Evolutionary conservation across 30 jellyfish, hydroid and myxozoan genomes (phyloP), one percentile per base, ranked within the genome.

Genomic region (Cassiopea andromeda): DNA sequence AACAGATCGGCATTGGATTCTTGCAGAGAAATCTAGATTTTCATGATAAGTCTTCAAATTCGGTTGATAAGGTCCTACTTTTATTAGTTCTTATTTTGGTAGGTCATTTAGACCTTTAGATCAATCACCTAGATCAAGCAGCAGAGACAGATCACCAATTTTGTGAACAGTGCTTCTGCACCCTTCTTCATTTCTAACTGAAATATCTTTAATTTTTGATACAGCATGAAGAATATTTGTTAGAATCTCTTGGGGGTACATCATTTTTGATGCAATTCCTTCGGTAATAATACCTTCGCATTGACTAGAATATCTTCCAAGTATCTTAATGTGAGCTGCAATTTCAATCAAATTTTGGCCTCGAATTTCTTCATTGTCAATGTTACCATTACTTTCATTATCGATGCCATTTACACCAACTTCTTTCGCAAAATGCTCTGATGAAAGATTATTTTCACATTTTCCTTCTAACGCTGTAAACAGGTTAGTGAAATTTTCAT

Each of bases 61-160:
- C 27, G 93, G 87, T 74, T 74, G 93, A 69, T 73, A 16, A 16
- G 93, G 88, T n/a, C 93, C 93, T 16, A 47, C 45, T 54, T 75
- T 69, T 10, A 85, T 73, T 70, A 85, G 48, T 10, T 18, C 0
- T 54, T 74, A 48, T 76, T 74, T 72, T 67, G 49, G 81, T 9
- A n/a, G 19, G 7, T 82, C 38, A 43, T 27, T 72, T 27, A 66
- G 75, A 66, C 8, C 75, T 66, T 7, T 14, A 17, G 45, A 0
- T 14, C 15, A 14, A 16, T 14, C 27, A 14, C 27, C 8, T 66
- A 3, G 75, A 14, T 16, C 75, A 66, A 66, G 75, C 75, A 66
- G 19, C 75, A 66, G 45, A 66, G 75, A 16, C 75, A 66, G 0
- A 19, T 14, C 75, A 14, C 4, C 45, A 19, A 16, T 19, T 19